phyloP scores from a whole-genome alignment of 2,888 invertebrate species.

The Cephus pulcher region DNA sequence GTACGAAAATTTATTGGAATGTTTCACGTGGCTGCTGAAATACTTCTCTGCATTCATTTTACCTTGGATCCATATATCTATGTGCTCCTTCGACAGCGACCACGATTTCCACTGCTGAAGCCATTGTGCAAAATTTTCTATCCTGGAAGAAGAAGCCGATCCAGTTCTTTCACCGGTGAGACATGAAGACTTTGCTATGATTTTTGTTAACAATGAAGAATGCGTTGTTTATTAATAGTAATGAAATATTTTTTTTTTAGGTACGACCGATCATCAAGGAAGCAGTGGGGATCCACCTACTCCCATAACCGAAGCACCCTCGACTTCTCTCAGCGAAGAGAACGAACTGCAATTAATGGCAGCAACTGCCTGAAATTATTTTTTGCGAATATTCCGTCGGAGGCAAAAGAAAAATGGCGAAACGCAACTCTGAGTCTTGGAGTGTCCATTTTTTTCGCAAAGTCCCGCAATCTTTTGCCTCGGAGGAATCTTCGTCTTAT shows the following conservation, averaged over 20 bases:
- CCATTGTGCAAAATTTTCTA: conserved; percentile 59
- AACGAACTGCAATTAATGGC: conserved; percentile 47
- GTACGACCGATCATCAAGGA: conserved; percentile 56
- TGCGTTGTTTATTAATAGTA: not conserved
- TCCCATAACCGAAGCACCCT: conserved; percentile 62
- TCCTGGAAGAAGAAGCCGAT: conserved; percentile 54
- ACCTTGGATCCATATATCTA: conserved; percentile 87
- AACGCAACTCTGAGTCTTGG: not conserved
- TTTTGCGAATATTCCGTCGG: conserved; percentile 7
- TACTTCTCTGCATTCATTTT: conserved; percentile 84
- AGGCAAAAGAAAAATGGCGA: conserved; percentile 12
- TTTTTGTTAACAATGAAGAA: not conserved
- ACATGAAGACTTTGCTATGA: not conserved
- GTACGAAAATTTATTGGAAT: conserved; percentile 51
- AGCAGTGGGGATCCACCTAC: conserved; percentile 60
- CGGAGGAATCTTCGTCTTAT: not conserved
- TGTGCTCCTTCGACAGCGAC: conserved; percentile 74
- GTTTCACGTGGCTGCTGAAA: conserved; percentile 75
- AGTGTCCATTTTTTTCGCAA: not conserved
- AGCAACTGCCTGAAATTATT: conserved; percentile 43
- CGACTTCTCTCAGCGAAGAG: conserved; percentile 59
- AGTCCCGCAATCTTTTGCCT: not conserved
- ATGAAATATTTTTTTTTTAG: conserved; percentile 24
- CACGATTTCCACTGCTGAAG: conserved; percentile 56
- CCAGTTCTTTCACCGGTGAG: conserved; percentile 56